Conservation (phyloP, 2,888 invertebrate species). For the Agonopterix heracliana region DNA sequence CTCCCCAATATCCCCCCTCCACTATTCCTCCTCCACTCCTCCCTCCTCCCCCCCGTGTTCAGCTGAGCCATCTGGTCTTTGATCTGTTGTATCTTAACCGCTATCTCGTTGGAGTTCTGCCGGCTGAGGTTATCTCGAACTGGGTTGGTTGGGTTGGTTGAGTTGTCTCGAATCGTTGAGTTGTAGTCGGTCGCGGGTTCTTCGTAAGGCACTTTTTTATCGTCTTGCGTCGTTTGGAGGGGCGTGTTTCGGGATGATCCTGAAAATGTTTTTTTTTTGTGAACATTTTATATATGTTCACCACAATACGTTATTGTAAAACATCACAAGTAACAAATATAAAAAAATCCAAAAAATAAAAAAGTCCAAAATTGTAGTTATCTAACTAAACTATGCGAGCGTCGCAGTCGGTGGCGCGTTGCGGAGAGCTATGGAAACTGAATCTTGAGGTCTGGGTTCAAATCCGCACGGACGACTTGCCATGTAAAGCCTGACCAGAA, state of each 20-base stretch:
- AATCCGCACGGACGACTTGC: too few relatives aligned
- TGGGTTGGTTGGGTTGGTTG: neutral
- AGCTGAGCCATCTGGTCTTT: slow-evolving; percentile 46
- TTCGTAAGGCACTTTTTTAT: slow-evolving; percentile 26
- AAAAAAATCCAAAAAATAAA: too few relatives aligned
- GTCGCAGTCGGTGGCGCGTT: too few relatives aligned
- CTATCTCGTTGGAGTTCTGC: slow-evolving; percentile 36
- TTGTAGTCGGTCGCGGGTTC: slow-evolving; percentile 3
- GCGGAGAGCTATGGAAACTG: too few relatives aligned
- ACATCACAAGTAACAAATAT: too few relatives aligned
- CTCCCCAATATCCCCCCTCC: slow-evolving; percentile 54
- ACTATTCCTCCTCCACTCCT: slow-evolving; percentile 37
- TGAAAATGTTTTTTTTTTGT: slow-evolving; percentile 4
- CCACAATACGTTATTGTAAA: too few relatives aligned
- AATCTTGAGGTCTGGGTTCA: too few relatives aligned
- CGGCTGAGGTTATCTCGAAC: slow-evolving; percentile 3
- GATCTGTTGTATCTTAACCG: slow-evolving; percentile 54
- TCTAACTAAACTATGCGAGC: too few relatives aligned
- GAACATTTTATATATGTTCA: too few relatives aligned
- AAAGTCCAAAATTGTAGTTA: too few relatives aligned
- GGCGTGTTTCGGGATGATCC: slow-evolving; percentile 35
- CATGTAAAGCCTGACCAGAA: too few relatives aligned
- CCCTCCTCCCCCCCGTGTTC: slow-evolving; percentile 26
- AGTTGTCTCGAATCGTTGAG: neutral
- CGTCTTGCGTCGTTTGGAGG: slow-evolving; percentile 16